phyloP scores from a whole-genome alignment of 2,888 invertebrate genomes.

The Julus scandinavius region DNA sequence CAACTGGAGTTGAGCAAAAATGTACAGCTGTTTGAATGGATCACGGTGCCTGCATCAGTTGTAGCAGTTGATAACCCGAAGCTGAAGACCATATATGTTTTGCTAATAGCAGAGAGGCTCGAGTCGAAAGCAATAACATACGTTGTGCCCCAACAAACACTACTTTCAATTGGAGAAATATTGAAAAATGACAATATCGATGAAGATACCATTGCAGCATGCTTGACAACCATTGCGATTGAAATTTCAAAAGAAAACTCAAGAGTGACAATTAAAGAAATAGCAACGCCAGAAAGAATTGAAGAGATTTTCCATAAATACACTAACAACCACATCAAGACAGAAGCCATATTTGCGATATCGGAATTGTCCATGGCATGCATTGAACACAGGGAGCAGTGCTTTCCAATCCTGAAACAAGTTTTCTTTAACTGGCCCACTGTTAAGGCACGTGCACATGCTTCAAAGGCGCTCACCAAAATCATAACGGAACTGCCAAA shows the following conservation, averaged over 20 bases:
- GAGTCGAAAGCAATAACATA: background rate
- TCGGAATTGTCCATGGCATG: background rate
- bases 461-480: background rate
- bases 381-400: background rate
- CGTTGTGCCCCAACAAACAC: background rate
- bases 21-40: background rate
- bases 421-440: background rate
- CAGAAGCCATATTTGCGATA: background rate
- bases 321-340: background rate
- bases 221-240: background rate
- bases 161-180: background rate
- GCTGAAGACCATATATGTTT: background rate
- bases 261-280: background rate
- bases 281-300: background rate
- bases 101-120: background rate
- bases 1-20: background rate
- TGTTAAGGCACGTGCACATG: background rate
- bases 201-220: background rate
- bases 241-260: background rate
- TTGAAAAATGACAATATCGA: background rate
- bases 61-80: background rate
- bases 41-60: background rate
- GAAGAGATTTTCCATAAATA: background rate
- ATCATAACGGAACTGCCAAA: background rate
- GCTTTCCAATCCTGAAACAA: background rate